A percentile compares a stretch with the other conserved stretches of the same genome.
Conservation (phyloP, 2,113 vertebrate species). For the Sphaerodactylus townsendi region DNA sequence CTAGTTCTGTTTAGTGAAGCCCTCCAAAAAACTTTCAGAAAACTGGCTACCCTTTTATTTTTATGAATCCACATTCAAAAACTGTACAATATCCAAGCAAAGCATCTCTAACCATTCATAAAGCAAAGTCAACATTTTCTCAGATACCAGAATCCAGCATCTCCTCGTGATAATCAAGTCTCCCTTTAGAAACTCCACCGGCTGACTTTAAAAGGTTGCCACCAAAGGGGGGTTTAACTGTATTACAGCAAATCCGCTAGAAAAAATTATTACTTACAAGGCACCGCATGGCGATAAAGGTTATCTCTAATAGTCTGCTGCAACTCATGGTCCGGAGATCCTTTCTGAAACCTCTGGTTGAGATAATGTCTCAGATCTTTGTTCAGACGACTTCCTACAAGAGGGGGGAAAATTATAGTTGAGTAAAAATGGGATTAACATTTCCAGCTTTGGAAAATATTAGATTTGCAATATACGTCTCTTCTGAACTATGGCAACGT, state of each 20-base stretch:
- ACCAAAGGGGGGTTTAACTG: not conserved
- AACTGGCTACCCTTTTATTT: no score
- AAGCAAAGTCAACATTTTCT: not conserved
- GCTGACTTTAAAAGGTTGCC: not conserved
- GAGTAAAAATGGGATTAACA: conserved; percentile 35
- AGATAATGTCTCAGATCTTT: conserved; percentile 96
- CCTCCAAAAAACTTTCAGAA: no score
- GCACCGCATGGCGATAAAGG: conserved; percentile 98
- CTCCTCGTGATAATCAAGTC: not conserved
- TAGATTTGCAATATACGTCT: conserved; percentile 47
- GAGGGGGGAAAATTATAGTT: conserved; percentile 44
- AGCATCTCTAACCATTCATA: not conserved
- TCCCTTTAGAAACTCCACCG: accelerated
- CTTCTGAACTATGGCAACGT: conserved; percentile 56
- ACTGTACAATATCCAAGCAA: not conserved
- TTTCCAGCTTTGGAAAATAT: conserved; percentile 41
- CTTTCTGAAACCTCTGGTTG: conserved; percentile 96
- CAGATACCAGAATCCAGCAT: not conserved
- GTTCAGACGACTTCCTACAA: conserved; percentile 90
- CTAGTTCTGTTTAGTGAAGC: no score
- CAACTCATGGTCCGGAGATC: conserved; percentile 91
- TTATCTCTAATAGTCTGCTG: conserved; percentile 97
- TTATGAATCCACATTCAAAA: no score
- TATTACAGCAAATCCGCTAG: accelerated
- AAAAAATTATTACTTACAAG: conserved; percentile 86